Conservation (phyloP, 92 coral and sea anemone genomes). For the Umimayanthus chanpuru region DNA sequence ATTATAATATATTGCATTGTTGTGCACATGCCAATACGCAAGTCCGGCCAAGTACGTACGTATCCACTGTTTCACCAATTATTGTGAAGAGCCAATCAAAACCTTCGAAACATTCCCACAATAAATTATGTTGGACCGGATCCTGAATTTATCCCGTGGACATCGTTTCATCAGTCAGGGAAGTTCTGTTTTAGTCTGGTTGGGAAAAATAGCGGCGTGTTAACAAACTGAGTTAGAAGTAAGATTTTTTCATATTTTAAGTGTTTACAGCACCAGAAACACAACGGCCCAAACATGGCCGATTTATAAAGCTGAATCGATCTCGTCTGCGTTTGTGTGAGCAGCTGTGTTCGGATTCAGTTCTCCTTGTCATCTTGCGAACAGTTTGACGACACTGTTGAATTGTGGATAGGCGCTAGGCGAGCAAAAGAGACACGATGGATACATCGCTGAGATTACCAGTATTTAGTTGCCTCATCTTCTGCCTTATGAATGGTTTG, state of each 20-base stretch:
- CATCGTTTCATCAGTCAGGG: neutral
- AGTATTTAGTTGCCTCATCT: neutral
- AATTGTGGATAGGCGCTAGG: neutral
- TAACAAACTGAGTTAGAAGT: neutral
- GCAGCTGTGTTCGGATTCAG: neutral
- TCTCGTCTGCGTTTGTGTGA: neutral
- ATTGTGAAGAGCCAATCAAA: neutral
- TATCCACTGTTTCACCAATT: neutral
- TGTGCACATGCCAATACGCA: neutral
- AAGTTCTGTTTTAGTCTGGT: neutral
- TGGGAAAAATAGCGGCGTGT: neutral
- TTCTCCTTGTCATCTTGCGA: neutral
- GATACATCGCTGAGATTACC: neutral
- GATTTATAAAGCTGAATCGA: neutral
- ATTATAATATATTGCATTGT: too few relatives aligned
- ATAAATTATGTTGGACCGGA: neutral
- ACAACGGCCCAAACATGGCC: neutral
- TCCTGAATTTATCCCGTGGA: neutral
- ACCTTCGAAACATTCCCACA: neutral
- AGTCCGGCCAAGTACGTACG: neutral
- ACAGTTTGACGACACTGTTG: neutral
- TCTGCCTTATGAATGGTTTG: neutral
- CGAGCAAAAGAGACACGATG: constrained; percentile 6
- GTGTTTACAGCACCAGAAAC: neutral
- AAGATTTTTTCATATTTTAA: neutral